Evolutionary conservation across 2,888 invertebrate genomes (phyloP).

Genomic region (Mythimna impura): DNA sequence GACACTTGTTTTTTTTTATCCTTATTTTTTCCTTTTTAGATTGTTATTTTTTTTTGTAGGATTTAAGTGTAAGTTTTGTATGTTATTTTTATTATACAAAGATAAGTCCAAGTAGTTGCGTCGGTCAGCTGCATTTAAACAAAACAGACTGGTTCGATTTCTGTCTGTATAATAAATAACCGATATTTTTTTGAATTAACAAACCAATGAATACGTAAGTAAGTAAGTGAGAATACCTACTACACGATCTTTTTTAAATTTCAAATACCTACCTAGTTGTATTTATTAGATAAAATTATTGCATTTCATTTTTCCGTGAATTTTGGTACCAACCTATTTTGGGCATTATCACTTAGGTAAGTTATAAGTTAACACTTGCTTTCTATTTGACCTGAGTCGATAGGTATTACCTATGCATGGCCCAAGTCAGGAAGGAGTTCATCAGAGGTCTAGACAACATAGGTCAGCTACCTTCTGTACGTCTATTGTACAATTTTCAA

Average conservation of each 20-base stretch:
- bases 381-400: conserved; percentile 17
- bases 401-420: background rate
- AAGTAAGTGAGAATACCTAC: background rate
- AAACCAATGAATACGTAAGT: background rate
- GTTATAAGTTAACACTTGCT: conserved; percentile 1
- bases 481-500: background rate
- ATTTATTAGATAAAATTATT: background rate
- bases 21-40: too few relatives aligned
- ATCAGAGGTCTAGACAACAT: conserved; percentile 11
- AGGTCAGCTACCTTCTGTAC: conserved; percentile 13
- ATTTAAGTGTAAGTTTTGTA: background rate
- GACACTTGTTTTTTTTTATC: background rate
- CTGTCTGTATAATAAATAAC: too few relatives aligned
- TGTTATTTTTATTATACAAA: background rate
- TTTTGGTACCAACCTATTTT: too few relatives aligned
- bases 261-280: background rate
- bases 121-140: background rate
- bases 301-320: too few relatives aligned
- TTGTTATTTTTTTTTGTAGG: background rate
- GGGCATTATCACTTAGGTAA: too few relatives aligned
- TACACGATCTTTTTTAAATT: background rate
- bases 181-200: background rate
- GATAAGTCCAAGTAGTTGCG: too few relatives aligned
- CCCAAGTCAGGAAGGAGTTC: conserved; percentile 2
- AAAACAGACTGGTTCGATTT: background rate